A percentile compares a stretch with the other conserved stretches of the same genome.
Conservation (phyloP, 2,113 vertebrate genomes). For the Murina feae region DNA sequence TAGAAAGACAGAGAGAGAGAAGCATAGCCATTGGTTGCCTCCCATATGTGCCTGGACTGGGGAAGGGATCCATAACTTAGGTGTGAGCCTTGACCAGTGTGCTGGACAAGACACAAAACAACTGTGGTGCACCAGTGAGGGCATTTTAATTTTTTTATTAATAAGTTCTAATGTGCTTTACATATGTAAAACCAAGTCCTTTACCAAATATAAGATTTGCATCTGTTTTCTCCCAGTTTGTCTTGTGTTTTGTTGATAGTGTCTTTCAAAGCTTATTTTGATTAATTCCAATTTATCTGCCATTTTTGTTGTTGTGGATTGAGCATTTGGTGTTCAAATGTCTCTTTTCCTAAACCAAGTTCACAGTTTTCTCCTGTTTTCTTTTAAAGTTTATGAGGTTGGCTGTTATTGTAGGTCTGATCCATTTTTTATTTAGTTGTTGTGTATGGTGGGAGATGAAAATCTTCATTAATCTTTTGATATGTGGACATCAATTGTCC, state of each 20-base stretch:
- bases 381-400: not conserved
- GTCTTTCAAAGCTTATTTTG: not conserved
- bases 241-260: not conserved
- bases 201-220: not conserved
- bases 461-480: not conserved
- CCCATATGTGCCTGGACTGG: not conserved
- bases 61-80: not conserved
- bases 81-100: not conserved
- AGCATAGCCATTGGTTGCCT: not conserved
- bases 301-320: not conserved
- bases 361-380: not conserved
- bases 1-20: too few species aligned
- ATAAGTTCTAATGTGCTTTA: not conserved
- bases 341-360: not conserved
- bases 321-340: not conserved
- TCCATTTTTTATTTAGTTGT: not conserved
- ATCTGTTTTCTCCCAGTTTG: not conserved
- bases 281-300: not conserved
- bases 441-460: not conserved
- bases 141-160: not conserved
- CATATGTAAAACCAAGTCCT: not conserved
- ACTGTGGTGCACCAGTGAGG: not conserved
- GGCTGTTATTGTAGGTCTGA: not conserved
- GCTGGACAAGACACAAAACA: too few species aligned
- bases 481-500: not conserved